phyloP scores from a whole-genome alignment of 2,797 vertebrate genomes.

The Sibirionetta formosa region DNA sequence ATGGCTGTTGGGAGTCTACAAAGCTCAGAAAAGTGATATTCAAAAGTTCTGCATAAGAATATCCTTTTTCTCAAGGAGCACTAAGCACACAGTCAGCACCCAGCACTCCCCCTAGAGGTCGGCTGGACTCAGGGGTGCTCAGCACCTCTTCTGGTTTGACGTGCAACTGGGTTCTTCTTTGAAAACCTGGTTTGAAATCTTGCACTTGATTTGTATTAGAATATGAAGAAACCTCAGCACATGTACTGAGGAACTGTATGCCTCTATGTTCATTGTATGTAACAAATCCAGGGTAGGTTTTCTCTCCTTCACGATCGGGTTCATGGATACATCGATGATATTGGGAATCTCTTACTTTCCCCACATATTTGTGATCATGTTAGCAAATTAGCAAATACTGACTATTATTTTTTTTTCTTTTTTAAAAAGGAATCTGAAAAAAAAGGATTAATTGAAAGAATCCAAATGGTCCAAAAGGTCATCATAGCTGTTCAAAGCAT shows the following conservation, averaged over 20 bases:
- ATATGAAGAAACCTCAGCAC: neutral
- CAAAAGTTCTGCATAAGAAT: neutral
- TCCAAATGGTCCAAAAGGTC: constrained; percentile 98
- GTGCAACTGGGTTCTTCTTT: neutral
- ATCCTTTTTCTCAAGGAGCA: neutral
- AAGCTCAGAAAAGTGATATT: neutral
- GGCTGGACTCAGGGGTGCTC: neutral
- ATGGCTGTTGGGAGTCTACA: neutral
- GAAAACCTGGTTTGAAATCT: neutral
- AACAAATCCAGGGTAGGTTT: neutral
- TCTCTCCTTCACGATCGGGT: neutral
- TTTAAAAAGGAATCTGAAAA: constrained; percentile 90
- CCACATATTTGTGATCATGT: fast-evolving
- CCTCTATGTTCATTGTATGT: neutral
- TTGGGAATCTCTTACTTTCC: neutral
- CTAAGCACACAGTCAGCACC: neutral
- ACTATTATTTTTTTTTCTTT: neutral
- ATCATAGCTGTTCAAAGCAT: constrained; percentile 92
- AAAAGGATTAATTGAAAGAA: constrained; percentile 95
- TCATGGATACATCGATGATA: neutral
- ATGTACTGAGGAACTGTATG: neutral
- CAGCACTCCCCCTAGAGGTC: neutral
- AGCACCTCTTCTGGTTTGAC: neutral
- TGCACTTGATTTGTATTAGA: neutral
- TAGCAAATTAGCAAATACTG: neutral